A percentile compares a stretch with the other conserved stretches of the same genome.
These are phyloP conservation scores for Drosophila setifemur DNA, from an alignment of 1,140 invertebrate species.

Conservation along the genomic window DNA sequence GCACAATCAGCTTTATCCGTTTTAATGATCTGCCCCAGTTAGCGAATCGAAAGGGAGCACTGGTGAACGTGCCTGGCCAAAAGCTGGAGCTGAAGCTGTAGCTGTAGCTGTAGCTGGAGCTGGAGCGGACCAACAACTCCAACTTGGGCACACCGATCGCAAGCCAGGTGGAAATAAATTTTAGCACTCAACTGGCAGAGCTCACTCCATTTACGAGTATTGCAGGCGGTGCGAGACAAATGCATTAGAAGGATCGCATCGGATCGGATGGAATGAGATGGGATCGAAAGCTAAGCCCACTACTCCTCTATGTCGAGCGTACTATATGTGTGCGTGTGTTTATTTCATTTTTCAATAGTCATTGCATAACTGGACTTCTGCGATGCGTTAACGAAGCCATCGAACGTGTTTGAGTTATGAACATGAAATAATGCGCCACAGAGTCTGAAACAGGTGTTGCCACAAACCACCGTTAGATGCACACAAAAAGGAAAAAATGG, in stretches of 20 bases:
- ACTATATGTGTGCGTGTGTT: slow-evolving; percentile 1
- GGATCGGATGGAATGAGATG: background rate
- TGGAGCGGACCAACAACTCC: too few species aligned
- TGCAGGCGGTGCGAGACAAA: slow-evolving; percentile 48
- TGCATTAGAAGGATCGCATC: slow-evolving; percentile 69
- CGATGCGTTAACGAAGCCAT: slow-evolving; percentile 75
- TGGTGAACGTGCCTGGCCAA: slow-evolving; percentile 56
- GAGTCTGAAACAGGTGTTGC: slow-evolving; percentile 65
- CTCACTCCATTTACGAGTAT: slow-evolving; percentile 65
- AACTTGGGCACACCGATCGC: too few species aligned
- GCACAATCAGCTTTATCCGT: slow-evolving; percentile 79
- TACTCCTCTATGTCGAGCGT: slow-evolving; percentile 23
- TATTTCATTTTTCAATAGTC: slow-evolving; percentile 54
- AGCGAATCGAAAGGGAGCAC: slow-evolving; percentile 77
- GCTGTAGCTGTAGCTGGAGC: background rate
- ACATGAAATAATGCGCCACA: slow-evolving; percentile 73
- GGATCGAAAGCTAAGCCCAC: slow-evolving; percentile 10
- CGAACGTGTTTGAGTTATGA: slow-evolving; percentile 73
- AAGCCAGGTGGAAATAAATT: slow-evolving; percentile 64
- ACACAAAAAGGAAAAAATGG: slow-evolving; percentile 10
- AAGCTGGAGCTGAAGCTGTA: slow-evolving; percentile 34
- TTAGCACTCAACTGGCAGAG: slow-evolving; percentile 61
- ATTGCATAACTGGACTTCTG: slow-evolving; percentile 78
- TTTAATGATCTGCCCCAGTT: slow-evolving; percentile 79
- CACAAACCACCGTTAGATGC: slow-evolving; percentile 60